Base-by-base conservation (phyloP, 2,113 vertebrate species). In the Orcinus orca region DNA sequence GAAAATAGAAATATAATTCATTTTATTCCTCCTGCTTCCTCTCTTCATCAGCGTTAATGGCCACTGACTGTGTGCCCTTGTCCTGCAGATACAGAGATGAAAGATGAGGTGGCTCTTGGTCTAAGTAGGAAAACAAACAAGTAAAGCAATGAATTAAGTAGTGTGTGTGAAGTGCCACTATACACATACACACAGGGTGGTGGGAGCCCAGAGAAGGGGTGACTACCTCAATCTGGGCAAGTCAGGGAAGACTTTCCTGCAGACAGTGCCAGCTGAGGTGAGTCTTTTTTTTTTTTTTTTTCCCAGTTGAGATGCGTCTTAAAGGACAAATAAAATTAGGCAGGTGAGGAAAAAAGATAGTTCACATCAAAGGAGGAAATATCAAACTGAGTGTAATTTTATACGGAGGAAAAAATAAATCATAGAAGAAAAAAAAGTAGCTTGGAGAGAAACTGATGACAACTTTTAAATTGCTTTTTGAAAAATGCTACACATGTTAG, bases 61-160 rank as follows among this genome's bases (percentile, higher is more conserved):
- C 29, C 44, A 55, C 33, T 58, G 62, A 31, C 26, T 80, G 0
- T 82, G 15, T 55, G 26, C 5, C 2, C 5, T 85, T 44, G 65
- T 77, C 36, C 38, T 89, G 8, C 5, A 95, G 29, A 90, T 94
- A 29, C 7, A 94, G 50, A 76, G 20, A 25, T 65, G 41, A 60
- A 93, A 95, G 53, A 53, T 21, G 15, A 82, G 23, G 8, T 38
- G 38, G 8, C 21, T 79, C 25, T 26, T 84, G 25, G n/a, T 88
- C 26, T 92, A 88, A 84, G 55, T 41, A 81, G 38, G 93, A 95
- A 95, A 90, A 74, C 29, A 87, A 93, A 96, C 17, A 55, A 76
- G 53, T 23, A 74, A 74, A 91, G 44, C 33, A 26, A 2, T 33
- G 38, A 31, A 31, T 84, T 73, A 62, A 83, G 15, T 21, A 44